A percentile compares a stretch with the other conserved stretches of the same genome.
Evolutionary conservation across 2,113 vertebrate genomes (phyloP).

Genomic region (Mus pahari): DNA sequence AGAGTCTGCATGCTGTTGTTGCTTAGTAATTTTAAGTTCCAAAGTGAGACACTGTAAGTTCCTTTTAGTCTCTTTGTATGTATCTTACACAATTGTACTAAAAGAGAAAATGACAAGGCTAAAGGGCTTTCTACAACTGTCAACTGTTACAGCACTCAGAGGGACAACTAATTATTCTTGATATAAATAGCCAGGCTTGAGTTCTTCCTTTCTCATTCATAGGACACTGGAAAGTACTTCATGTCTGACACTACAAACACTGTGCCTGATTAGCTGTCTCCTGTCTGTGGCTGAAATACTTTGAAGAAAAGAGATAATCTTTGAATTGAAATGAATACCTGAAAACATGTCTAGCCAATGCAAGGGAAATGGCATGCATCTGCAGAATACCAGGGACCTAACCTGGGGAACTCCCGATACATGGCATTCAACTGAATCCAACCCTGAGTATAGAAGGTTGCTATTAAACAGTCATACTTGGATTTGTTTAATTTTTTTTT

Average conservation of each 20-base stretch:
- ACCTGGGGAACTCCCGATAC: neutral
- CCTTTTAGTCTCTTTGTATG: neutral
- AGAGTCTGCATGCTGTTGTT: neutral
- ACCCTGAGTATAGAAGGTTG: neutral
- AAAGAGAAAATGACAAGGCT: constrained; percentile 31
- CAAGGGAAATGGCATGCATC: neutral
- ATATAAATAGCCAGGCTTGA: constrained; percentile 73
- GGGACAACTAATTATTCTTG: neutral
- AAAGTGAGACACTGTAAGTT: neutral
- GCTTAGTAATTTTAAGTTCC: neutral
- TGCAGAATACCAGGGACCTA: neutral
- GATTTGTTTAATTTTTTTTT: neutral
- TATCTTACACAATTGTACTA: neutral
- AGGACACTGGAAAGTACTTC: constrained; percentile 41
- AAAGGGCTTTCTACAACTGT: neutral
- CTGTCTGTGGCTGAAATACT: constrained; percentile 60
- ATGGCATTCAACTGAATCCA: neutral
- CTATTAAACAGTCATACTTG: neutral
- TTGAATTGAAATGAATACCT: constrained; percentile 11
- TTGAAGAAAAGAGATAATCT: constrained; percentile 43
- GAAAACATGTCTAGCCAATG: neutral
- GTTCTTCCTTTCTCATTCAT: constrained; percentile 68
- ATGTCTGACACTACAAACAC: constrained; percentile 58
- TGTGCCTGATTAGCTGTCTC: constrained; percentile 55
- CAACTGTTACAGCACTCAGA: neutral